Evolutionary conservation across 2,797 vertebrate species (phyloP), one percentile per base, ranked within the genome.

Genomic region (Pantherophis alleghaniensis): DNA sequence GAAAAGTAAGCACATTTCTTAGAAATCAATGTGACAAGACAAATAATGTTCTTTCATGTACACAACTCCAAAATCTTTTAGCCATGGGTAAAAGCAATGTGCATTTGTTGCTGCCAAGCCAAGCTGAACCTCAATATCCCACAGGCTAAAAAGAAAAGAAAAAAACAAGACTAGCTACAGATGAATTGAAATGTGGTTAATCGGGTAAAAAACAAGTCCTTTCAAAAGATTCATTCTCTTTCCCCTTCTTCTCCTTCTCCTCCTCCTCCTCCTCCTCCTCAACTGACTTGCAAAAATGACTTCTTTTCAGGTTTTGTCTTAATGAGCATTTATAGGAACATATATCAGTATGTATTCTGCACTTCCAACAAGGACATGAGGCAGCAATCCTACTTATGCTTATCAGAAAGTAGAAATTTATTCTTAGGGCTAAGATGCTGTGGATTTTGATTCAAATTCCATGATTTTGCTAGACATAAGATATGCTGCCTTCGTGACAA

Each of bases 21-120:
- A 87, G 55, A 20, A 87, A 87, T 87, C 51, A n/a, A 55, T 87
- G 86, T 87, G 86, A 87, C 86, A 87, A 87, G 86, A 87, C 86
- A 87, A 87, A 56, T 87, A 56, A 87, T 56, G n/a, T 56, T 56
- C 53, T 87, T 87, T 87, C 53, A 56, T 56, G 53, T 87, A 87
- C 53, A 87, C 53, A 87, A 32, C n/a, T 87, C n/a, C n/a, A 87
- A 87, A 87, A 87, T 87, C 28, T 32, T 87, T 87, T 56, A 87
- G 86, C 53, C 86, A 87, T 32, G 86, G 86, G 86, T 56, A 57
- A 87, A 56, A 87, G n/a, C 86, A 87, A 87, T n/a, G n/a, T 20
- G 55, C 28, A n/a, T 32, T 87, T n/a, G 55, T 87, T 53, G 53
- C 86, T 87, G 53, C 53, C 53, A 87, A 87, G 86, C 55, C 86